These are phyloP conservation scores for Apeira syringaria DNA, from an alignment of 2,888 invertebrate species.

Conservation along the genomic window DNA sequence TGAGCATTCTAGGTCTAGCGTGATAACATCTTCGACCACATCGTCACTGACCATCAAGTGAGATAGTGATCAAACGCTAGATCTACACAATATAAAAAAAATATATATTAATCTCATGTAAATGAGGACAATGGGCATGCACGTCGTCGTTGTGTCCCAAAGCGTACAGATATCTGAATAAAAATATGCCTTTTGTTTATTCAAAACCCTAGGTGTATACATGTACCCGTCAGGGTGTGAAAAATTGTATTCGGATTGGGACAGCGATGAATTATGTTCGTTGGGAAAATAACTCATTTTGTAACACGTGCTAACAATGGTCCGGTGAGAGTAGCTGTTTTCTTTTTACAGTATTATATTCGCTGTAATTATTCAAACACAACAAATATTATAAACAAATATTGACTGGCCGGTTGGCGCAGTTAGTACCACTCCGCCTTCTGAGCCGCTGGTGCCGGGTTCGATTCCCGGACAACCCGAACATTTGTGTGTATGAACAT, in stretches of 20 bases:
- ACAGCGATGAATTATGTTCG: slow-evolving; percentile 50
- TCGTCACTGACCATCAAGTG: too few relatives aligned
- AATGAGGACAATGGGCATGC: slow-evolving; percentile 13
- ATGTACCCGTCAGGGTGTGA: slow-evolving; percentile 26
- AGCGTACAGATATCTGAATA: slow-evolving; percentile 13
- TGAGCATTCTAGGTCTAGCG: too few relatives aligned
- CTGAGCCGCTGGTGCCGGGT: too few relatives aligned
- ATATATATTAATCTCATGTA: slow-evolving; percentile 12
- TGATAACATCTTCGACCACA: too few relatives aligned
- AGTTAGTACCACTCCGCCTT: too few relatives aligned
- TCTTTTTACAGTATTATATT: slow-evolving; percentile 35
- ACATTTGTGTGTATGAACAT: too few relatives aligned
- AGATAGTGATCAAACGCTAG: too few relatives aligned
- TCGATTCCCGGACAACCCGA: too few relatives aligned
- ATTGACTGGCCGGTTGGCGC: too few relatives aligned
- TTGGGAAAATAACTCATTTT: slow-evolving; percentile 57
- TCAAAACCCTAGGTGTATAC: slow-evolving; percentile 5
- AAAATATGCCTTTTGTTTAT: slow-evolving; percentile 20
- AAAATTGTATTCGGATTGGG: slow-evolving; percentile 50
- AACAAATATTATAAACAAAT: too few relatives aligned
- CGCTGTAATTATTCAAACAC: too few relatives aligned
- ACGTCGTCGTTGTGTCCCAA: slow-evolving; percentile 15
- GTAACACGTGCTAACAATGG: slow-evolving; percentile 55
- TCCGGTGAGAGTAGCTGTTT: slow-evolving; percentile 42
- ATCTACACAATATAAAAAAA: too few relatives aligned